Percentiles rank a stretch among this genome's conserved stretches.
Conservation (phyloP, 64 coral and sea anemone species). For the Porites australiensis region DNA sequence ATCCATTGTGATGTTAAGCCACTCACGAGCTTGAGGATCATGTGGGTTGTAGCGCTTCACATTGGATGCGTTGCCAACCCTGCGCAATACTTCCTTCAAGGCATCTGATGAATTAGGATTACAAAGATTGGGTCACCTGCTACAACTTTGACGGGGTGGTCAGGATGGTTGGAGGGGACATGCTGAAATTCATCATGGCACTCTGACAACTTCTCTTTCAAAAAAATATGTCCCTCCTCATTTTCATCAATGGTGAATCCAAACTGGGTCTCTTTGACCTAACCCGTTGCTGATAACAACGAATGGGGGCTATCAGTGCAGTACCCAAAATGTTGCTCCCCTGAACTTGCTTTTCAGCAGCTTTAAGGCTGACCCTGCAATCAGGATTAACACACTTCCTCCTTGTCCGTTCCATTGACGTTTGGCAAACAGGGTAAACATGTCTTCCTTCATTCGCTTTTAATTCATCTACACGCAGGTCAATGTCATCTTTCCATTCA, state of each 20-base stretch:
- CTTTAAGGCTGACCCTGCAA: slow-evolving; percentile 55
- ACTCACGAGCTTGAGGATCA: slow-evolving; percentile 51
- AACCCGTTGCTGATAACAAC: slow-evolving; percentile 33
- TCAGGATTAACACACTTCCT: slow-evolving; percentile 54
- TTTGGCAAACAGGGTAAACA: slow-evolving; percentile 51
- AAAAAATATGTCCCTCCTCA: slow-evolving; percentile 27
- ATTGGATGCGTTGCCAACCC: slow-evolving; percentile 20
- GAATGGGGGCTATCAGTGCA: slow-evolving; percentile 37
- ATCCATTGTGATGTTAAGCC: slow-evolving; percentile 69
- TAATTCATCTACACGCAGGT: slow-evolving; percentile 35
- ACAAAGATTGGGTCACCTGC: slow-evolving; percentile 58
- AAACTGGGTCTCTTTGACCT: slow-evolving; percentile 25
- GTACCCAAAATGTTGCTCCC: slow-evolving; percentile 33
- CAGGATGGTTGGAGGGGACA: slow-evolving; percentile 34
- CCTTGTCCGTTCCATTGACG: slow-evolving; percentile 34
- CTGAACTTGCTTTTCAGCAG: slow-evolving; percentile 15
- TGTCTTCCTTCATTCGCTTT: slow-evolving; percentile 15
- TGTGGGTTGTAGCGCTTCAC: slow-evolving; percentile 44
- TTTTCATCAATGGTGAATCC: slow-evolving; percentile 43
- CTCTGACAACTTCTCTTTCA: slow-evolving; percentile 21
- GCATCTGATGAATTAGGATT: slow-evolving; percentile 51
- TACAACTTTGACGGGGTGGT: slow-evolving; percentile 16
- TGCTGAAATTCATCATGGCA: slow-evolving; percentile 28
- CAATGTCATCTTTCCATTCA: slow-evolving; percentile 38
- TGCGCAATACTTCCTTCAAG: slow-evolving; percentile 24